Evolutionary conservation across 2,797 vertebrate species (phyloP), one percentile per base, ranked within the genome.

Genomic region (Crenichthys baileyi): DNA sequence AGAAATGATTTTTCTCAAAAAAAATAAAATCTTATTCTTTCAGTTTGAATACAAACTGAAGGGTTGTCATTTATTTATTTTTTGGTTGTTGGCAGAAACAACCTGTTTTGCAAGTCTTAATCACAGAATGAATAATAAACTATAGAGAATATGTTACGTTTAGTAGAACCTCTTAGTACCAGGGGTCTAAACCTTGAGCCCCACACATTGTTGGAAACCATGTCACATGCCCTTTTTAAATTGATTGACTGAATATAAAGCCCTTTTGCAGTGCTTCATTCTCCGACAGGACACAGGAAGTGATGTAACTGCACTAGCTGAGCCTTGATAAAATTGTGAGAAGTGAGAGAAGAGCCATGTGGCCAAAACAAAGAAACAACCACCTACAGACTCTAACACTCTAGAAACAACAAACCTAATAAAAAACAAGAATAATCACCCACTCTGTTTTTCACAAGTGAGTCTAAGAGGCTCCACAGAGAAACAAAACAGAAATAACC

Each of bases 321-420:
- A 74, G 79, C 31, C 5, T 9, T 22, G 72, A 80, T 51, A 73
- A 73, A 78, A 79, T 24, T n/a, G 70, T 74, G 46, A 48, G 11
- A 70, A 72, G 24, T 63, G 39, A 36, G 55, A 83, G 31, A 41
- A 55, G 70, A 16, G 31, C 80, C 80, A 46, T 68, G 39, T 44
- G 29, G 73, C 70, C 44, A 51, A 68, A 75, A 87, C 77, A 82
- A 83, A 83, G 79, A 85, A 77, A 39, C 75, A 58, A 79, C 78
- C 85, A 81, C 86, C 88, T 80, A 84, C 86, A 67, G 75, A 76
- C 67, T 61, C 53, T 29, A 39, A 73, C 73, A 73, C 67, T 77
- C 39, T 53, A 77, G 60, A 60, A 83, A 76, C 61, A 74, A 72
- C 53, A 75, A 78, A 73, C 77, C 44, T 29, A 74, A 73, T 74